These are phyloP conservation scores for Amphipyra tragopoginis DNA, from an alignment of 2,888 invertebrate genomes.

Conservation along the genomic window DNA sequence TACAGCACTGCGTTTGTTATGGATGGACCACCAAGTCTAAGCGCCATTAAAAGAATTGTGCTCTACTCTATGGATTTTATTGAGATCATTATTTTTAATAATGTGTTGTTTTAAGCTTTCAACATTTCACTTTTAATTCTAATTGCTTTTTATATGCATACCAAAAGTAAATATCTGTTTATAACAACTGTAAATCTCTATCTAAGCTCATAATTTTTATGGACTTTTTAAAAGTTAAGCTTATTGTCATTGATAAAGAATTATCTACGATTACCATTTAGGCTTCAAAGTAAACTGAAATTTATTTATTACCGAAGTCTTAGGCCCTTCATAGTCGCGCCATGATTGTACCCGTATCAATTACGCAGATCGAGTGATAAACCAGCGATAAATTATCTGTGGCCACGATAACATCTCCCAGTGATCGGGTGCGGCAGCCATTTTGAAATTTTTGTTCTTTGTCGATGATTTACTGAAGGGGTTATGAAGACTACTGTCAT, in stretches of 20 bases:
- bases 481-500: constrained; percentile 68
- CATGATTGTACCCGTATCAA: constrained; percentile 81
- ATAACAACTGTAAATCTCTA: too few species aligned
- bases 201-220: too few species aligned
- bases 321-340: constrained; percentile 67
- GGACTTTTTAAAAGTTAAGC: background rate
- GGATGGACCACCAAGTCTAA: constrained; percentile 63
- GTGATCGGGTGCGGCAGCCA: constrained; percentile 66
- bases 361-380: constrained; percentile 85
- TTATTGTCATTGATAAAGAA: constrained; percentile 26
- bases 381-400: constrained; percentile 80
- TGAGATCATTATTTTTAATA: constrained; percentile 9
- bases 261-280: constrained; percentile 34
- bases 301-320: constrained; percentile 64
- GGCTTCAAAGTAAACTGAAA: constrained; percentile 59
- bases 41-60: constrained; percentile 25
- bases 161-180: too few species aligned
- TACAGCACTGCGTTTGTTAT: constrained; percentile 57
- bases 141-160: background rate
- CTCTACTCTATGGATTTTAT: constrained; percentile 19
- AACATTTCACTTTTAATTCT: background rate
- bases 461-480: constrained; percentile 77
- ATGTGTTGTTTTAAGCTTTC: background rate
- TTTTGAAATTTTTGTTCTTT: constrained; percentile 73
- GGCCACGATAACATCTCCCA: constrained; percentile 73